A percentile compares a stretch with the other conserved stretches of the same genome.
Conservation (phyloP, 2,888 invertebrate species). For the Rhodophaea formosa region DNA sequence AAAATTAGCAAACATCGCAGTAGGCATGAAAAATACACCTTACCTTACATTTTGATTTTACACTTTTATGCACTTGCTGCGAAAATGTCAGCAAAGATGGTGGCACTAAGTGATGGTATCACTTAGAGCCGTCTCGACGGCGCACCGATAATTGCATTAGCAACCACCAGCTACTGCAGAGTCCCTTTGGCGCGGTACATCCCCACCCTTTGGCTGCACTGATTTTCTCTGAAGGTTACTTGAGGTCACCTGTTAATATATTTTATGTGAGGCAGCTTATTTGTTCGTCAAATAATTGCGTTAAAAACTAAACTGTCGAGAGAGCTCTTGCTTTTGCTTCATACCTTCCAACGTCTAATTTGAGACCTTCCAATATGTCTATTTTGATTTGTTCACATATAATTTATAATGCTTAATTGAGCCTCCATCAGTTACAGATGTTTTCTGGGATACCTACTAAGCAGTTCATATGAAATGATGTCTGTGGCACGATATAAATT, state of each 20-base stretch:
- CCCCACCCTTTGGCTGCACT: slow-evolving; percentile 60
- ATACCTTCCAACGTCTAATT: slow-evolving; percentile 28
- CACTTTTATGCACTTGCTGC: not conserved
- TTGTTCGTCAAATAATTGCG: too few relatives aligned
- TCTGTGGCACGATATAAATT: too few relatives aligned
- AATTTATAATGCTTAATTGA: too few relatives aligned
- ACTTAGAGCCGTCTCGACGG: slow-evolving; percentile 48
- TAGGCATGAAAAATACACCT: too few relatives aligned
- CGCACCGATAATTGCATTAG: slow-evolving; percentile 63
- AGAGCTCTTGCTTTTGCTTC: too few relatives aligned
- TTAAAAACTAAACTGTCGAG: too few relatives aligned
- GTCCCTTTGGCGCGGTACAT: slow-evolving; percentile 21
- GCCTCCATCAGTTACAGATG: too few relatives aligned
- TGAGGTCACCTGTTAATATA: slow-evolving; percentile 27
- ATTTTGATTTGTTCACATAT: not conserved
- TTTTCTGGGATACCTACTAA: too few relatives aligned
- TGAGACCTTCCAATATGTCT: not conserved
- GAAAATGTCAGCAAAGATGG: slow-evolving; percentile 3
- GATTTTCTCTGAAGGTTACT: slow-evolving; percentile 53
- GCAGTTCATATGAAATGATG: too few relatives aligned
- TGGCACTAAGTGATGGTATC: slow-evolving; percentile 28
- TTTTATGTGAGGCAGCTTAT: too few relatives aligned
- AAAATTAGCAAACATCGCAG: too few relatives aligned
- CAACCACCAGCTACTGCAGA: slow-evolving; percentile 52
- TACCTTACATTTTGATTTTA: not conserved